Evolutionary conservation across 2,113 vertebrate genomes (phyloP).

Genomic region (Coracopsis vasa): DNA sequence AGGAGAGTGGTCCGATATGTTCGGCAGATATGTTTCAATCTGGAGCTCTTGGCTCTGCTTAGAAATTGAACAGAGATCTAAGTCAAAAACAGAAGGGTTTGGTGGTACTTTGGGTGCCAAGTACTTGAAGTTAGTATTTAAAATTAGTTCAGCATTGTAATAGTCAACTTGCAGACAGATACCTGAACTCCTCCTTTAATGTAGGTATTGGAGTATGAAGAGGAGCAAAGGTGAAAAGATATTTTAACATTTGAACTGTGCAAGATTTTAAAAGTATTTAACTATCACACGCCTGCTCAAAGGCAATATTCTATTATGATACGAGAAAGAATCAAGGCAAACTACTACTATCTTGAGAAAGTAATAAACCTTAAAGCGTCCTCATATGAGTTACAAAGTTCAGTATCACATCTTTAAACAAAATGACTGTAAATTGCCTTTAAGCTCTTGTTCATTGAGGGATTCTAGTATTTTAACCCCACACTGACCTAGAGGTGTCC

Average conservation of each 20-base stretch:
- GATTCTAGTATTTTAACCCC: background rate
- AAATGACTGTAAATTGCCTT: background rate
- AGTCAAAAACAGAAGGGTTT: background rate
- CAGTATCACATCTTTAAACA: background rate
- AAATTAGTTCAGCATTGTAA: background rate
- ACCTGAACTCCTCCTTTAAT: background rate
- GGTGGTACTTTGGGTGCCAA: background rate
- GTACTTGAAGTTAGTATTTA: background rate
- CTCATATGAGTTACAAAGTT: background rate
- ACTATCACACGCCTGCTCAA: background rate
- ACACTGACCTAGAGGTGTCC: background rate
- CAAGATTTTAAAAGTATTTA: background rate
- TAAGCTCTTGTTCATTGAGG: background rate
- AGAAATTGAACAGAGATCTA: background rate
- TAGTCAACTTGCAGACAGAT: background rate
- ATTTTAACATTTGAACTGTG: background rate
- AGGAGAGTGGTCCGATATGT: background rate
- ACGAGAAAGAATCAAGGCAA: background rate
- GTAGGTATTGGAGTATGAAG: background rate
- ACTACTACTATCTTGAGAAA: background rate
- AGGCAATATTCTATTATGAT: background rate
- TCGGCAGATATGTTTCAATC: background rate
- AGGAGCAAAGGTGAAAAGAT: background rate
- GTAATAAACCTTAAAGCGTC: background rate
- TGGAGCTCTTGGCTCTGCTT: background rate